phyloP scores from a whole-genome alignment of 2,797 vertebrate genomes.

The Merluccius polli region DNA sequence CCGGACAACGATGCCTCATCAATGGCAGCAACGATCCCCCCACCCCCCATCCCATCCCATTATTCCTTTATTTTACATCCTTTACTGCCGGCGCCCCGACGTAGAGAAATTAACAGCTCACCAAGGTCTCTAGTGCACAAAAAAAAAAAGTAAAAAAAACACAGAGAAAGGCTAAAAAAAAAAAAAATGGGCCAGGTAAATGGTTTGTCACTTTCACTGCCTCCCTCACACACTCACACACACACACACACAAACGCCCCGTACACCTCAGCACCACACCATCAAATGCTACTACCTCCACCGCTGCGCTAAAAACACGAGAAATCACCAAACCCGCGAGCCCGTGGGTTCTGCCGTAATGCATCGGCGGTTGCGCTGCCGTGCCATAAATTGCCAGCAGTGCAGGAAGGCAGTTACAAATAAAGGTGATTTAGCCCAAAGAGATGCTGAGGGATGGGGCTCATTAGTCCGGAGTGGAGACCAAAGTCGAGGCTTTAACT shows the following conservation, averaged over 20 bases:
- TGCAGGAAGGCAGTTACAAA: conserved; percentile 78
- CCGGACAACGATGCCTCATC: conserved; percentile 68
- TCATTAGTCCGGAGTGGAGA: conserved; percentile 81
- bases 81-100: conserved; percentile 43
- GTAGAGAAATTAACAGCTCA: conserved; percentile 72
- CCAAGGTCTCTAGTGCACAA: conserved; percentile 43
- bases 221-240: conserved; percentile 2
- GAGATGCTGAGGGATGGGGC: conserved; percentile 80
- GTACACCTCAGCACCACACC: neutral
- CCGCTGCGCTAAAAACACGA: neutral
- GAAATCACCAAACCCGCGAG: conserved; percentile 25
- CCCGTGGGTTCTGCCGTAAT: conserved; percentile 58
- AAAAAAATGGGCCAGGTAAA: conserved; percentile 56
- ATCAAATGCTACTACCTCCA: neutral
- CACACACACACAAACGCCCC: neutral
- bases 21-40: conserved; percentile 28
- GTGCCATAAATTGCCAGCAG: conserved; percentile 74
- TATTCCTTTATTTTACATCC: conserved; percentile 16
- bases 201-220: conserved; percentile 30
- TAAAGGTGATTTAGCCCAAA: conserved; percentile 85
- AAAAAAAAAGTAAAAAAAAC: neutral
- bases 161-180: conserved; percentile 11
- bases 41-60: neutral
- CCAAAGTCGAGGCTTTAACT: conserved; percentile 77
- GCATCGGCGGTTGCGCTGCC: conserved; percentile 62